Base-by-base conservation (phyloP, 2,888 invertebrate genomes). In the Noctuana brunneofusca region DNA sequence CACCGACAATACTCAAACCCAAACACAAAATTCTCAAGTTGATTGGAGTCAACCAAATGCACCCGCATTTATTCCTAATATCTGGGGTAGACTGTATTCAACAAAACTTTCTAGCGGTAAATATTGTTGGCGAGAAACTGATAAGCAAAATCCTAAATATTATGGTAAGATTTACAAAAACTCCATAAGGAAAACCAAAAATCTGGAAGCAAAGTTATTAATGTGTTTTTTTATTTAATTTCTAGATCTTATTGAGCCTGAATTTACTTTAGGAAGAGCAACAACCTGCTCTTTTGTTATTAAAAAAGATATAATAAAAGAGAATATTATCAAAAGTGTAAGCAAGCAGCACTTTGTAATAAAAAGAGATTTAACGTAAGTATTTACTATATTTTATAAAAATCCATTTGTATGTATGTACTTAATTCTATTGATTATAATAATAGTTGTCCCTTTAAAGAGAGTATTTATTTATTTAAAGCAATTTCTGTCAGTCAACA, bases 331-430 rank as follows among this genome's bases (percentile, higher is more conserved):
- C 0, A 84, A 80, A 64, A 92, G 87, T 69, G 86, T 95, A 14
- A 95, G 95, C 76, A 95, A 95, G 79, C 76, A 85, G 50, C 95
- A 95, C 69, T 95, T 95, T 76, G 68, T 75, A 8, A 93, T 95
- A 50, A 86, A 71, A 20, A 87, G 92, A 69, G 92, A 92, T 49
- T 72, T 83, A 68, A 70, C 75, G 92, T 92, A 78, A 86, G 90
- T 87, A 71, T 16, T 24, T 54, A 4, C 5, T 32, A 2, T 22
- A 48, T 3, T 41, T 16, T 41, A 16, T 41, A 18, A n/a, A n/a
- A n/a, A n/a, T 43, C 8, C 3, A 1, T 12, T 32, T 32, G 30
- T 30, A 4, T 27, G 4, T 27, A 8, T 27, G 5, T 9, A 8
- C 9, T 27, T n/a, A n/a, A n/a, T n/a, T n/a, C n/a, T n/a, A n/a